These are phyloP conservation scores for Aphelinus certus DNA, from an alignment of 1,140 invertebrate species.

Conservation along the genomic window DNA sequence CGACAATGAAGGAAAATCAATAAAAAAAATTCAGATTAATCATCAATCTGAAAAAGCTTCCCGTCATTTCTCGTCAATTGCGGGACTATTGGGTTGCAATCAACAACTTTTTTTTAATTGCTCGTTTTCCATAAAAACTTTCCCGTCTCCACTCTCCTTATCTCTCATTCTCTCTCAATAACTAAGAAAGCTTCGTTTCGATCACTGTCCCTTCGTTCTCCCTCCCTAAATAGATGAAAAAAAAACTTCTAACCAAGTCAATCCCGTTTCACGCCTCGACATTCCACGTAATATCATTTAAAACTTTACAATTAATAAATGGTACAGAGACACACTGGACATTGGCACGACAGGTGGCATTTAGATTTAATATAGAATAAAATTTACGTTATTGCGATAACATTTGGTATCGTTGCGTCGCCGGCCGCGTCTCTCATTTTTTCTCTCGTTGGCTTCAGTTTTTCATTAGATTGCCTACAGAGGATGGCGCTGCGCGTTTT, in stretches of 20 bases:
- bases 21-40: constrained; percentile 9
- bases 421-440: constrained; percentile 53
- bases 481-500: constrained; percentile 32
- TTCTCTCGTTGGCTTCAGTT: constrained; percentile 35
- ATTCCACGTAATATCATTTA: constrained; percentile 46
- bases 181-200: no score
- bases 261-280: constrained; percentile 22
- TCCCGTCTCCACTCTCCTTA: constrained; percentile 2
- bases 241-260: background rate
- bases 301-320: constrained; percentile 66
- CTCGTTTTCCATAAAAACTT: constrained; percentile 33
- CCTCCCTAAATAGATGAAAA: constrained; percentile 2
- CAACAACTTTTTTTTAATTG: constrained; percentile 5
- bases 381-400: constrained; percentile 69
- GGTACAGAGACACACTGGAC: constrained; percentile 67
- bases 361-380: constrained; percentile 69
- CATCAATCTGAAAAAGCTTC: background rate
- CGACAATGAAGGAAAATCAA: constrained; percentile 24
- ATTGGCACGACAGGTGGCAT: constrained; percentile 68
- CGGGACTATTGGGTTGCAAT: no score
- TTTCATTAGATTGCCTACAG: constrained; percentile 20
- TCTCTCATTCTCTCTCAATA: constrained; percentile 14
- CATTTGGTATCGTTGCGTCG: constrained; percentile 68
- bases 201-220: no score
- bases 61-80: constrained; percentile 3